Base-by-base conservation (phyloP, 2,797 vertebrate genomes). In the Onychomys torridus region DNA sequence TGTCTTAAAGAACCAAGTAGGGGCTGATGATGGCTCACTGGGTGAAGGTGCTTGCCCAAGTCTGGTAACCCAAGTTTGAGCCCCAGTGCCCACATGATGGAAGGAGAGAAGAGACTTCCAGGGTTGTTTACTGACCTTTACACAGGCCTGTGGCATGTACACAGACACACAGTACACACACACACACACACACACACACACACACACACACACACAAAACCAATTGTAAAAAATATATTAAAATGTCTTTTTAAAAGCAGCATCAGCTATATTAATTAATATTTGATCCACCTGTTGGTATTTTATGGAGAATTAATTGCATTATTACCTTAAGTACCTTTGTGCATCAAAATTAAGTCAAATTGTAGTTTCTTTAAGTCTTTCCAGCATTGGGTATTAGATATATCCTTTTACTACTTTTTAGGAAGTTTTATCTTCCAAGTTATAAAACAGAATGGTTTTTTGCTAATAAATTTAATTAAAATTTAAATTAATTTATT, bases 281-380 rank as follows among this genome's bases (percentile, higher is more conserved):
- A 84, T 52, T 21, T 55, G 61, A 93, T n/a, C 6, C 43, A 73
- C 49, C 61, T 34, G 32, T 37, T 86, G 73, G 23, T 91, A 91
- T 29, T 94, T 95, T 81, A n/a, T 29, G 87, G 75, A 79, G 90
- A 19, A 61, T 65, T 59, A 90, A 85, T 76, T 86, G 75, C 83
- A 92, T 77, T 84, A 78, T 52, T 79, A 23, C 77, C 34, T n/a
- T 94, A 90, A 40, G 46, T 88, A 55, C 84, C 85, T 94, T 83
- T 25, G 0, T 78, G 32, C 67, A 69, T 92, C 46, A 93, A 95
- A 92, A 87, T 79, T 57, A 78, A 95, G 77, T 40, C 78, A 95
- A 96, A 65, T 29, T 9, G 14, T 43, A 32, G 25, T 27, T 59
- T n/a, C 34, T 34, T 13, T 57, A 40, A 29, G n/a, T 40, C n/a